These are phyloP conservation scores for Australoheros facetus DNA, from an alignment of 2,797 vertebrate genomes.

Conservation along the genomic window DNA sequence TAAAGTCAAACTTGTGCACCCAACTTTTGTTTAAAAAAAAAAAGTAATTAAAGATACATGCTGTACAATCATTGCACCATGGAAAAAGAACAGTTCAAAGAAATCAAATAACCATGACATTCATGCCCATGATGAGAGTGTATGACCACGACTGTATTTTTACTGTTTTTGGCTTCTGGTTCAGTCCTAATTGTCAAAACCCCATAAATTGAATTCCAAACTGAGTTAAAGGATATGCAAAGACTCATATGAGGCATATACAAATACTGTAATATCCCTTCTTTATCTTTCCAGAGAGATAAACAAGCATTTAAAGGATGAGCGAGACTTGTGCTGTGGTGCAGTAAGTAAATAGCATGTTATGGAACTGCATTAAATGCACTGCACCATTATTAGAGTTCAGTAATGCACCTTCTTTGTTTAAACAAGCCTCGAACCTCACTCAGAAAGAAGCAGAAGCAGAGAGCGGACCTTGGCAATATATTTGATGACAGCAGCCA, in stretches of 20 bases:
- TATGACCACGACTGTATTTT: neutral
- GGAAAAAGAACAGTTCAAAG: too few relatives aligned
- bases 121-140: neutral
- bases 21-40: too few relatives aligned
- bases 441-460: conserved; percentile 81
- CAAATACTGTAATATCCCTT: neutral
- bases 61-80: neutral
- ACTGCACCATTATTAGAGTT: neutral
- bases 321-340: conserved; percentile 84
- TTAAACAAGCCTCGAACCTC: conserved; percentile 75
- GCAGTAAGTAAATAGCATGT: conserved; percentile 76
- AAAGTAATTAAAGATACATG: too few relatives aligned
- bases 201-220: neutral
- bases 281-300: conserved; percentile 85
- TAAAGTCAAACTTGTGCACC: too few relatives aligned
- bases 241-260: neutral
- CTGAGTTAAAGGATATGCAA: neutral
- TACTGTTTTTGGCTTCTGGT: conserved; percentile 16
- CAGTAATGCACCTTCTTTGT: conserved; percentile 9
- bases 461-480: conserved; percentile 73
- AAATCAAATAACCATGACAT: too few relatives aligned
- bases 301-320: conserved; percentile 92
- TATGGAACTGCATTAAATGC: neutral
- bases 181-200: conserved; percentile 3
- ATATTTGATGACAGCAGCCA: conserved; percentile 72